phyloP scores from a whole-genome alignment of 2,797 vertebrate genomes.

The Linurgus olivaceus region DNA sequence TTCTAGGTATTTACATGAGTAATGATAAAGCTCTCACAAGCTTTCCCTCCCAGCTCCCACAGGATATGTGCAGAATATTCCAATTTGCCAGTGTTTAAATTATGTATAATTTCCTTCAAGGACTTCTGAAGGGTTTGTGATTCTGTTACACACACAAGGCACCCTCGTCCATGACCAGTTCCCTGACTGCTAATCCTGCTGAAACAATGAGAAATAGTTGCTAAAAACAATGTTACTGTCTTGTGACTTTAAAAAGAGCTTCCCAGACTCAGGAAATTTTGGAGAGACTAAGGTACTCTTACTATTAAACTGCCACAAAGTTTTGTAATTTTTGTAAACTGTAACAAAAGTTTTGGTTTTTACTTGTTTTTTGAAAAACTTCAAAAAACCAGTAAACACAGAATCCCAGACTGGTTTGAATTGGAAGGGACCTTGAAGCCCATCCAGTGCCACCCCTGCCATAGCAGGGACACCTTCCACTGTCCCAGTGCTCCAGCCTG shows the following conservation, averaged over 20 bases:
- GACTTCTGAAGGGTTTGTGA: background rate
- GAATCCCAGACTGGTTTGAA: background rate
- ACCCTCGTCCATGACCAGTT: background rate
- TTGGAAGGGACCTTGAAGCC: background rate
- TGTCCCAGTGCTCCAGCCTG: fast-evolving
- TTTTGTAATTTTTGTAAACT: background rate
- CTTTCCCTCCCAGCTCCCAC: background rate
- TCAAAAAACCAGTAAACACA: background rate
- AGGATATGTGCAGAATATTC: background rate
- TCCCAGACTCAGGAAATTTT: background rate
- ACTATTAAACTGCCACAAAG: background rate
- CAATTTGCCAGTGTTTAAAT: background rate
- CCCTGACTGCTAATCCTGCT: background rate
- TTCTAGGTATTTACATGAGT: background rate
- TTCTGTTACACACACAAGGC: background rate
- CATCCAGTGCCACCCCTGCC: background rate
- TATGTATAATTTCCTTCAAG: background rate
- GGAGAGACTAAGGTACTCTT: background rate
- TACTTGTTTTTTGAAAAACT: background rate
- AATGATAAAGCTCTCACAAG: background rate
- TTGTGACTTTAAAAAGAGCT: background rate
- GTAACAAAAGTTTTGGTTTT: background rate
- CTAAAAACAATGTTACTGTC: background rate
- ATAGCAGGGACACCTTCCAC: background rate
- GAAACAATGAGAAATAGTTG: background rate